Base-by-base conservation (phyloP, 2,888 invertebrate genomes). In the Pherbina coryleti region DNA sequence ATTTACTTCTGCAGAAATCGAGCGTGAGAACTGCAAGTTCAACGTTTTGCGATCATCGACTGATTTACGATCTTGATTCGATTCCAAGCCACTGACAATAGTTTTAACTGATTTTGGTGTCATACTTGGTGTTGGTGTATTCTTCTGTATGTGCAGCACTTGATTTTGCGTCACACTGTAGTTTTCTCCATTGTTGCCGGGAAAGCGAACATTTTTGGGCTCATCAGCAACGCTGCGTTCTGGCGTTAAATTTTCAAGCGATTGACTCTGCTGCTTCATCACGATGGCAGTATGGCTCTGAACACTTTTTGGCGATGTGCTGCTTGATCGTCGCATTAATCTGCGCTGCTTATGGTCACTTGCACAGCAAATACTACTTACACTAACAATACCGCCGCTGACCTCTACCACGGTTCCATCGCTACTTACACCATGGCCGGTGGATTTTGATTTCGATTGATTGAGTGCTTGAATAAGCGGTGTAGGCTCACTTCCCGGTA, bases 111-210 rank as follows among this genome's bases (percentile, higher is more conserved):
- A 93, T 31, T 92, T 83, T 67, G 78, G 71, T 11, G 79, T 60
- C 5, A 44, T 34, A 31, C 34, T 25, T 9, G 64, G 37, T 28
- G 62, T 31, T 57, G 87, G 80, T 82, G 87, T 82, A 84, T 93
- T 92, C 82, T 93, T 93, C 82, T 95, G 94, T 82, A 97, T 91
- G 84, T 96, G 94, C 80, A 96, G 93, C 84, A 96, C 96, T 91
- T 96, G 95, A 90, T 97, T 97, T 84, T 96, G 97, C 66, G 97
- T 96, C 37, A 97, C 96, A 88, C 96, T 96, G 90, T 97, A 97
- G 82, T 94, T 94, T 84, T 94, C 93, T 53, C 96, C 97, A 89
- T 95, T 95, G 84, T 94, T 95, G 87, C 95, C 96, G 1, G 96
- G 95, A 92, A 96, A 94, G 81, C 96, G 91, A 88, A 95, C 94